Conservation (phyloP, 2,888 invertebrate species). For the Eristalinus sepulchralis region DNA sequence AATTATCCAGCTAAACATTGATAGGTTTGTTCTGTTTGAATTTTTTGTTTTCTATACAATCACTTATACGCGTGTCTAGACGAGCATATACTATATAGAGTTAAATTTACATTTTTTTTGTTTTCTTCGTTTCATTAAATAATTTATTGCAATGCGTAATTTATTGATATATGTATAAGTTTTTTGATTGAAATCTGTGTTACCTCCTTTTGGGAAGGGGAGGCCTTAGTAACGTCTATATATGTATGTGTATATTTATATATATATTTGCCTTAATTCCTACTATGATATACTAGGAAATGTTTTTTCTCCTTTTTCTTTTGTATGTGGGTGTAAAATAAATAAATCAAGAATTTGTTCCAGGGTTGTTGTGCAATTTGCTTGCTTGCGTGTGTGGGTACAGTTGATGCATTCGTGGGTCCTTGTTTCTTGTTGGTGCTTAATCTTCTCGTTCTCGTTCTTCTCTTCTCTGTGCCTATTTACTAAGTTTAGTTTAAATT, state of each 20-base stretch:
- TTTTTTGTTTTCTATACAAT: slow-evolving; percentile 51
- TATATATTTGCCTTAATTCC: slow-evolving; percentile 34
- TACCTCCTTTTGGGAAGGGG: slow-evolving; percentile 7
- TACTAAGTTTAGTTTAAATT: neutral
- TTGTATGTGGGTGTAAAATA: slow-evolving; percentile 53
- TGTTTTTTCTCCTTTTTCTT: neutral
- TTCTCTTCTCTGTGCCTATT: neutral
- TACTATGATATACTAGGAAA: neutral
- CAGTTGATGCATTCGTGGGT: neutral
- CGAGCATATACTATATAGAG: slow-evolving; percentile 25
- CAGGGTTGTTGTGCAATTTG: slow-evolving; percentile 33
- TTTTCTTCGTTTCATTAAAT: slow-evolving; percentile 20
- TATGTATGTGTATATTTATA: slow-evolving; percentile 1
- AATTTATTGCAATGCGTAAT: slow-evolving; percentile 58
- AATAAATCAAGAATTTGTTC: slow-evolving; percentile 47
- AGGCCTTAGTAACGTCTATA: neutral
- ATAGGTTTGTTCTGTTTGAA: neutral
- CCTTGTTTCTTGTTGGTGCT: neutral
- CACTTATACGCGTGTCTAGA: slow-evolving; percentile 29
- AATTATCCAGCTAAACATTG: slow-evolving; percentile 43
- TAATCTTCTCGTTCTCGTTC: neutral
- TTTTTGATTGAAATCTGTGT: slow-evolving; percentile 35
- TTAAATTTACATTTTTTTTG: slow-evolving; percentile 1
- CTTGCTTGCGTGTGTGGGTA: slow-evolving; percentile 43
- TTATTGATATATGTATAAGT: slow-evolving; percentile 33